Conservation (phyloP, 2,113 vertebrate genomes). For the Ovis aries region ARS-UI_Ramb_v3.0 NC_056055.1:232769001-232769500, state of each 20-base stretch:
- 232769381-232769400: accelerated
- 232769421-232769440: background rate
- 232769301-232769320: background rate
- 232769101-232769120: background rate
- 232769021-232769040: background rate
- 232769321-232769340: background rate
- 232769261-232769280: background rate
- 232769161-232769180: background rate
- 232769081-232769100: background rate
- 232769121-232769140: background rate
- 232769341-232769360: background rate
- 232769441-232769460: background rate
- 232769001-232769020: background rate
- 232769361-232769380: background rate
- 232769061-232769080: background rate
- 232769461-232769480: background rate
- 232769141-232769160: background rate
- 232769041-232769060: background rate
- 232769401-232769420: background rate
- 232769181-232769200: background rate
- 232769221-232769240: background rate
- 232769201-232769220: background rate
- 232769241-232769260: background rate
- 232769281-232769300: background rate
- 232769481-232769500: background rate